phyloP scores from a whole-genome alignment of 2,797 vertebrate genomes.

The Naso thynnoides region DNA sequence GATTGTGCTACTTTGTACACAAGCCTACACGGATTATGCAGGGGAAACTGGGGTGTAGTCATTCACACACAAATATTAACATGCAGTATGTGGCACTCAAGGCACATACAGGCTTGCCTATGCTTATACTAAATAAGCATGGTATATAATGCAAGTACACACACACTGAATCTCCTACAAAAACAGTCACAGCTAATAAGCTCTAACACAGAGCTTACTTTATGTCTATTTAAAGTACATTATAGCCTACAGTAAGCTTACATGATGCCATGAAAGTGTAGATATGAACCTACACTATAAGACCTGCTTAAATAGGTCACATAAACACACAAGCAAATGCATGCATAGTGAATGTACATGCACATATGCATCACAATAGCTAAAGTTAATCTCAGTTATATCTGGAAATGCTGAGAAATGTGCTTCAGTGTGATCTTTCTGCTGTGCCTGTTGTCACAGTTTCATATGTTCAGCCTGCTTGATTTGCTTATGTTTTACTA shows the following conservation, averaged over 20 bases:
- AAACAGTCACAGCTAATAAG: conserved; percentile 41
- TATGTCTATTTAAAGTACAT: conserved; percentile 39
- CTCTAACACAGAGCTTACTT: conserved; percentile 36
- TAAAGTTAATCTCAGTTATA: conserved; percentile 4
- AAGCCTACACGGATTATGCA: conserved; percentile 58
- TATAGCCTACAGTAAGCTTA: conserved; percentile 32
- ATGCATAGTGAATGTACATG: neutral
- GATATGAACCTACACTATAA: conserved; percentile 20
- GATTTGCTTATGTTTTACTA: conserved; percentile 15
- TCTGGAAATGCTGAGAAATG: neutral
- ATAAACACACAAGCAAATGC: conserved; percentile 7
- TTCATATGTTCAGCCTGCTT: neutral
- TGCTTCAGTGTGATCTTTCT: conserved; percentile 1
- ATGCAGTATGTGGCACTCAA: conserved; percentile 13
- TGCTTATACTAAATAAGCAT: neutral
- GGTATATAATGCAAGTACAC: neutral
- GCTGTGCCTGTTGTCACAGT: neutral
- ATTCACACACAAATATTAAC: conserved; percentile 37
- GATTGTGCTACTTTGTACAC: conserved; percentile 65
- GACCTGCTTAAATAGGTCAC: conserved; percentile 20
- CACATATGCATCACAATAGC: conserved; percentile 15
- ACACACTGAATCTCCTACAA: neutral
- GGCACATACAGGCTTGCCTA: neutral
- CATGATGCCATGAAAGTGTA: conserved; percentile 23
- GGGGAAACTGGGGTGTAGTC: conserved; percentile 32